These are phyloP conservation scores for Helleia helle DNA, from an alignment of 2,888 invertebrate genomes.

Conservation along the genomic window DNA sequence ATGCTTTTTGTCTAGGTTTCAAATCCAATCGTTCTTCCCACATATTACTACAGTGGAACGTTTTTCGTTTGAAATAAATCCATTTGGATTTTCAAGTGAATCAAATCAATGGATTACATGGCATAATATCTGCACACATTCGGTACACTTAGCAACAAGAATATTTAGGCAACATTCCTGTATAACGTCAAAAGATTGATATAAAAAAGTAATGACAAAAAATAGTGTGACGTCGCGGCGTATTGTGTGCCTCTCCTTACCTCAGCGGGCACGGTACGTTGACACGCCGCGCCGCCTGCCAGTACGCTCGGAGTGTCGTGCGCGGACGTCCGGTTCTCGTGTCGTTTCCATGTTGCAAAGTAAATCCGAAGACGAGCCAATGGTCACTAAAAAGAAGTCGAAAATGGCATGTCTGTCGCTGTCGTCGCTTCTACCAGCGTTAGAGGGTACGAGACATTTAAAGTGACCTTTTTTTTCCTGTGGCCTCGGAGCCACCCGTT, in stretches of 20 bases:
- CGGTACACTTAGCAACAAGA: too few relatives aligned
- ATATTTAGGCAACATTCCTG: too few relatives aligned
- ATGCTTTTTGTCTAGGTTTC: too few relatives aligned
- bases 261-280: constrained; percentile 49
- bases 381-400: constrained; percentile 67
- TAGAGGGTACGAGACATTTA: constrained; percentile 60
- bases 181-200: too few relatives aligned
- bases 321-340: constrained; percentile 53
- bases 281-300: constrained; percentile 38
- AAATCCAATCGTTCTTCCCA: too few relatives aligned
- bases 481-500: constrained; percentile 59
- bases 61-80: too few relatives aligned
- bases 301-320: constrained; percentile 53
- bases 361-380: constrained; percentile 55
- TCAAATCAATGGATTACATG: too few relatives aligned
- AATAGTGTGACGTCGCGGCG: background rate
- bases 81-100: too few relatives aligned
- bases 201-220: constrained; percentile 1
- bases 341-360: constrained; percentile 53
- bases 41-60: too few relatives aligned
- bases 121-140: too few relatives aligned
- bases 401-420: constrained; percentile 68
- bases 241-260: constrained; percentile 47
- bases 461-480: constrained; percentile 42
- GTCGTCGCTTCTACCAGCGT: constrained; percentile 60